Conservation (phyloP, 2,888 invertebrate genomes). For the Microdon myrmicae region DNA sequence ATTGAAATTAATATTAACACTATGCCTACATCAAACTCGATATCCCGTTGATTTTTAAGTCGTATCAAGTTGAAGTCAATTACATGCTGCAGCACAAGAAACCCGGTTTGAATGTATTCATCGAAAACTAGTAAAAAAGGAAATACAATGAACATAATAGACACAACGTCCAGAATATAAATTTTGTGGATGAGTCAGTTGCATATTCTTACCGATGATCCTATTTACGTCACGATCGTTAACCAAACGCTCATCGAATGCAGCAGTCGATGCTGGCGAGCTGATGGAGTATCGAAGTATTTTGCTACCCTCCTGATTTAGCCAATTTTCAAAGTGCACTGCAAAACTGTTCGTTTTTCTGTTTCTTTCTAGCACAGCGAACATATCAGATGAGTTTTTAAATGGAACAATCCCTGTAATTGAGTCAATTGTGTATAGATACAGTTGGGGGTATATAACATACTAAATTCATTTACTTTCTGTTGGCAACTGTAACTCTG, state of each 20-base stretch:
- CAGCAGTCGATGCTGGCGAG: slow-evolving; percentile 62
- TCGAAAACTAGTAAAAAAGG: slow-evolving; percentile 61
- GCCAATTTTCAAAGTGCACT: slow-evolving; percentile 55
- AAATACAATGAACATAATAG: not conserved
- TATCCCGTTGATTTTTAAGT: slow-evolving; percentile 40
- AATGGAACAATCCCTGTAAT: slow-evolving; percentile 53
- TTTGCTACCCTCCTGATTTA: slow-evolving; percentile 34
- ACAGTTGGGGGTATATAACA: not conserved
- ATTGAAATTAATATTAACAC: not conserved
- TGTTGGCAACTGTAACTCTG: slow-evolving; percentile 54
- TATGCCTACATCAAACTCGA: slow-evolving; percentile 44
- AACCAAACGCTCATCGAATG: slow-evolving; percentile 62
- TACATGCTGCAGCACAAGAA: slow-evolving; percentile 72
- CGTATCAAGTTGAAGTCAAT: slow-evolving; percentile 71
- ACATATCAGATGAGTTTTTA: slow-evolving; percentile 55
- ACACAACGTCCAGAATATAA: slow-evolving; percentile 2
- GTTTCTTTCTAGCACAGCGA: slow-evolving; percentile 56
- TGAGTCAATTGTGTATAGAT: not conserved
- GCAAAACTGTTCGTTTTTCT: slow-evolving; percentile 59
- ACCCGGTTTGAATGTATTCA: slow-evolving; percentile 67
- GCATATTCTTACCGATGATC: slow-evolving; percentile 55
- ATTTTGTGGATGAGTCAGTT: not conserved
- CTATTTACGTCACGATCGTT: slow-evolving; percentile 61
- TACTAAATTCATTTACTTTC: slow-evolving; percentile 54
- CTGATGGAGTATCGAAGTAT: slow-evolving; percentile 68